phyloP scores from a whole-genome alignment of 2,113 vertebrate genomes.

The Perognathus longimembris region DNA sequence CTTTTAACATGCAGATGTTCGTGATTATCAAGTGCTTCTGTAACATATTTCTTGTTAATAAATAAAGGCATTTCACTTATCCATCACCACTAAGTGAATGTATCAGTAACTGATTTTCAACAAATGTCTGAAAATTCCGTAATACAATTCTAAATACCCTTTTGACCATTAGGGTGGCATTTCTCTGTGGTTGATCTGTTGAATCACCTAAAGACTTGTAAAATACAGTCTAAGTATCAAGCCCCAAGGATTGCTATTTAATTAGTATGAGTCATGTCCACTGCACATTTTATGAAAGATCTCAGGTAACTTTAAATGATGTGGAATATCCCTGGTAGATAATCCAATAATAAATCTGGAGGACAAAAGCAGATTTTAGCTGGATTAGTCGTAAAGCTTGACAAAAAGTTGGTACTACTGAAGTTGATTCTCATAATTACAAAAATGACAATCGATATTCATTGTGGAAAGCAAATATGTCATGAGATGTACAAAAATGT shows the following conservation, averaged over 20 bases:
- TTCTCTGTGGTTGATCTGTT: neutral
- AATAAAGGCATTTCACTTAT: constrained; percentile 47
- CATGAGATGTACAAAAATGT: neutral
- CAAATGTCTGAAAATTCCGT: constrained; percentile 46
- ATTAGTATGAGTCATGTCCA: neutral
- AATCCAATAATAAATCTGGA: neutral
- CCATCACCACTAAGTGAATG: constrained; percentile 9
- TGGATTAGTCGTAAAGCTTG: neutral
- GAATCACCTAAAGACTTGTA: neutral
- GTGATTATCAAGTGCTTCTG: neutral
- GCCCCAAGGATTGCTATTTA: neutral
- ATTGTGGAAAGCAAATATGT: neutral
- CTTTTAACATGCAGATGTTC: constrained; percentile 44
- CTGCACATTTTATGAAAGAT: neutral
- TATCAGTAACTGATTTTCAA: constrained; percentile 8
- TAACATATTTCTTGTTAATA: constrained; percentile 53
- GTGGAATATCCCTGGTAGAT: neutral
- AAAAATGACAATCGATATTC: neutral
- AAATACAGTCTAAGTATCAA: neutral
- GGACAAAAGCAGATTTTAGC: neutral
- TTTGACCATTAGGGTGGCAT: neutral
- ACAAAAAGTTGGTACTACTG: neutral
- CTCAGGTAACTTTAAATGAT: neutral
- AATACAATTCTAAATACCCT: constrained; percentile 24
- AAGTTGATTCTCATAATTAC: neutral